Base-by-base conservation (phyloP, 2,113 vertebrate species). In the Phycodurus eques region DNA sequence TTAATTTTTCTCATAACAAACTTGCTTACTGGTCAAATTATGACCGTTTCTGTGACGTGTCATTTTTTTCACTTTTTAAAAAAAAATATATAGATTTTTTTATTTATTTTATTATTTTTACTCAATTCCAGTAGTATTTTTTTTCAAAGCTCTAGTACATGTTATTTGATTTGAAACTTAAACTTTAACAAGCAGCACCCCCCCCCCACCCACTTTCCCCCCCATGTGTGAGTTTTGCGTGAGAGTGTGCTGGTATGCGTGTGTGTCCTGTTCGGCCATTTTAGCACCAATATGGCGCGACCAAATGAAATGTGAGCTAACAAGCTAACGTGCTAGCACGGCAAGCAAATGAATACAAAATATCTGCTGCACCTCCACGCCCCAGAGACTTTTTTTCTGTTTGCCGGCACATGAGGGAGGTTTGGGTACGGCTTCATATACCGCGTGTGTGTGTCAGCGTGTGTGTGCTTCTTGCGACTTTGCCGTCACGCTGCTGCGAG, bases 401-500 rank as follows among this genome's bases (percentile, higher is more conserved):
- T 79, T 73, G 74, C 80, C 15, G 70, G 33, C 71, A 76, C 81
- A 82, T 66, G 35, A 65, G 78, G 81, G 86, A 72, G 74, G 83
- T 79, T 77, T 68, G 22, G 51, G 9, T 53, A 68, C 61, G 27
- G 70, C 76, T 77, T 60, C 68, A 71, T 70, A 62, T 27, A 46
- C 61, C 51, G 72, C 60, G 39, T 68, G 47, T 44, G 63, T 59
- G 66, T 64, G 6, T 39, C 35, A 6, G 1, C 35, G 65, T 8
- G 44, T 77, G 11, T 64, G 20, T 43, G 47, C 20, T 44, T 51
- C 51, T 72, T 77, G 75, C 77, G 72, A 68, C 65, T 49, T 66
- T 79, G 43, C 72, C 63, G 76, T 81, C 75, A 73, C 78, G 79
- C 80, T 65, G 76, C 81, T 74, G 80, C 66, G 74, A 80, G 73